These are phyloP conservation scores for Chaetops frenatus DNA, from an alignment of 2,113 vertebrate species.

Conservation along the genomic window DNA sequence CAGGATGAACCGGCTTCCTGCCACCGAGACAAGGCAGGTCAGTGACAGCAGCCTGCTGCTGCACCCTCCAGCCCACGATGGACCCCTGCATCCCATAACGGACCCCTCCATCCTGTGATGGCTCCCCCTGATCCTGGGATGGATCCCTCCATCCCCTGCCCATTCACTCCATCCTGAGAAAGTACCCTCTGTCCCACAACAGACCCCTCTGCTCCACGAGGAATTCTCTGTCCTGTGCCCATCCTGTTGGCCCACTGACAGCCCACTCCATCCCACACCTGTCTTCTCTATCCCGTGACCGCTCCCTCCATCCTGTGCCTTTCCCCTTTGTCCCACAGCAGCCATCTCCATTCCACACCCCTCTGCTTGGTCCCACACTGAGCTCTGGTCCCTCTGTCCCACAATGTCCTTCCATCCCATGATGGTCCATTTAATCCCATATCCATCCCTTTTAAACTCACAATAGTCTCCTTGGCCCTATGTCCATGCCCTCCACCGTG, in stretches of 20 bases:
- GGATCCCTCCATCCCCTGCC: neutral
- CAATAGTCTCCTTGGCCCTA: neutral
- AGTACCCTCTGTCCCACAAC: neutral
- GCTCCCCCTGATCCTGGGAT: too few species aligned
- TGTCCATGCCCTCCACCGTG: neutral
- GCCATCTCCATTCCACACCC: neutral
- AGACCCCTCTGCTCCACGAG: neutral
- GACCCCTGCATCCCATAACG: neutral
- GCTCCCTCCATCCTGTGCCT: neutral
- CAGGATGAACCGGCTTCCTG: conserved; percentile 94
- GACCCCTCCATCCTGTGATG: fast-evolving
- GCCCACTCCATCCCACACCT: neutral
- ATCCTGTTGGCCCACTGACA: neutral
- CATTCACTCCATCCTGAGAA: neutral
- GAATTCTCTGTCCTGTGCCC: neutral
- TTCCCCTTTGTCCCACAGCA: neutral
- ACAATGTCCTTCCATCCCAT: neutral
- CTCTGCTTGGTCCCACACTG: neutral
- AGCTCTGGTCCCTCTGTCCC: neutral
- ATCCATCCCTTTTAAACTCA: neutral
- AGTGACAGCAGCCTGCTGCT: neutral
- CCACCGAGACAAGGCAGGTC: neutral
- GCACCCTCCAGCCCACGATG: neutral
- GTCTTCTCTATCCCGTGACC: neutral
- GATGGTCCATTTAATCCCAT: neutral